Conservation (phyloP, 2,888 invertebrate genomes). For the Lamellibrachia satsuma region DNA sequence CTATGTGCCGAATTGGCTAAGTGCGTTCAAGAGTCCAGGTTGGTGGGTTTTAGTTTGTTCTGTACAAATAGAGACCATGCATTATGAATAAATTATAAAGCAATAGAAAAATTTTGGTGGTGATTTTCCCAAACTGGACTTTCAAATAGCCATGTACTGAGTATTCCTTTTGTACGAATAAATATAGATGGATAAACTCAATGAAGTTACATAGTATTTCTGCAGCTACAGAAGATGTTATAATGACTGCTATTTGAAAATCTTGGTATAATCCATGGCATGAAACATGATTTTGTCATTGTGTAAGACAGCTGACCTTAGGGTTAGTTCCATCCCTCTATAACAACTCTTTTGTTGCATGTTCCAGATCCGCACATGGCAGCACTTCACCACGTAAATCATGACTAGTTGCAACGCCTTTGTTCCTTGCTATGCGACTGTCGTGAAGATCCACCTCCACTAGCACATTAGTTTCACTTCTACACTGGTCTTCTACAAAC, state of each 20-base stretch:
- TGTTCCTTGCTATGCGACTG: background rate
- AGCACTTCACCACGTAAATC: background rate
- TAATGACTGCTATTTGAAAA: background rate
- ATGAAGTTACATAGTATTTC: background rate
- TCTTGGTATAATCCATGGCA: background rate
- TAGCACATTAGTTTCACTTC: background rate
- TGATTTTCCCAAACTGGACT: background rate
- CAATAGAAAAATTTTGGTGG: background rate
- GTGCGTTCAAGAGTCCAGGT: background rate
- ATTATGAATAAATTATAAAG: background rate
- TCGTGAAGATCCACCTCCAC: background rate
- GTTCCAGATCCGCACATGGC: background rate
- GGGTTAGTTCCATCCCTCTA: background rate
- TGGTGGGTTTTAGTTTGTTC: background rate
- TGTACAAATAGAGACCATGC: background rate
- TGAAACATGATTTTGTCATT: background rate
- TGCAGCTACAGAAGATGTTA: background rate
- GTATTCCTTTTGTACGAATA: background rate
- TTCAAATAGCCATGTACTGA: background rate
- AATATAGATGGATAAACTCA: background rate
- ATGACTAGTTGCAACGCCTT: background rate
- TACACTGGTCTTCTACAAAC: background rate
- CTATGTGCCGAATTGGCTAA: background rate
- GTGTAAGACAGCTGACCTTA: background rate
- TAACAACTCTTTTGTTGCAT: background rate